These are phyloP conservation scores for Pangasianodon hypophthalmus DNA, from an alignment of 2,113 vertebrate genomes.

Conservation along the genomic window DNA sequence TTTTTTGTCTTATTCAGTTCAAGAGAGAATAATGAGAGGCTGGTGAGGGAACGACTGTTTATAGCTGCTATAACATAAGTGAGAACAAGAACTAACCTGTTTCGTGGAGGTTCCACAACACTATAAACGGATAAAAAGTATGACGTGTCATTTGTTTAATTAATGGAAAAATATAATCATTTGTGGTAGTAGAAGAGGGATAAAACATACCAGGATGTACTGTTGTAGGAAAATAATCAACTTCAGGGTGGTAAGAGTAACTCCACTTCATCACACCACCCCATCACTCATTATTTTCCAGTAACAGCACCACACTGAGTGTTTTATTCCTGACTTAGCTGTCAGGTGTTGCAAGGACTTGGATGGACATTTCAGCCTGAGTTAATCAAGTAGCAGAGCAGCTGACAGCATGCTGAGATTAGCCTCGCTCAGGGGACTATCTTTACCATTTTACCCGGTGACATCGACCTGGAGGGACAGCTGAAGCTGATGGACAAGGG, in stretches of 20 bases:
- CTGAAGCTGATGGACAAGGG: conserved; percentile 57
- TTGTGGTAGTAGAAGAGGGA: background rate
- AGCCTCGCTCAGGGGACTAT: conserved; percentile 55
- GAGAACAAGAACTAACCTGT: background rate
- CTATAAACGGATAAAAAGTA: background rate
- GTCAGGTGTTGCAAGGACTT: conserved; percentile 18
- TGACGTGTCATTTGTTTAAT: background rate
- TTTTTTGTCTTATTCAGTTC: background rate
- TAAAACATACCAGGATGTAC: background rate
- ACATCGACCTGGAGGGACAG: conserved; percentile 52
- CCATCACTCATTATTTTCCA: background rate
- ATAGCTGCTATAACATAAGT: background rate
- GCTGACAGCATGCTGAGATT: conserved; percentile 54
- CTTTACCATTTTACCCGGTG: conserved; percentile 62
- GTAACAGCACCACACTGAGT: background rate
- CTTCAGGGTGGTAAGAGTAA: background rate
- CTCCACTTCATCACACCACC: background rate
- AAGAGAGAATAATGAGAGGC: background rate
- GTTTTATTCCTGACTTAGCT: conserved; percentile 42
- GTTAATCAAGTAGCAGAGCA: conserved; percentile 47
- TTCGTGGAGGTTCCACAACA: background rate
- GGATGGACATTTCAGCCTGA: conserved; percentile 59
- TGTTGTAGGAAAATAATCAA: background rate
- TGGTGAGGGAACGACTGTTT: background rate
- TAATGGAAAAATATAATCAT: background rate